phyloP scores from a whole-genome alignment of 2,888 invertebrate genomes.

The Aquatica leii region DNA sequence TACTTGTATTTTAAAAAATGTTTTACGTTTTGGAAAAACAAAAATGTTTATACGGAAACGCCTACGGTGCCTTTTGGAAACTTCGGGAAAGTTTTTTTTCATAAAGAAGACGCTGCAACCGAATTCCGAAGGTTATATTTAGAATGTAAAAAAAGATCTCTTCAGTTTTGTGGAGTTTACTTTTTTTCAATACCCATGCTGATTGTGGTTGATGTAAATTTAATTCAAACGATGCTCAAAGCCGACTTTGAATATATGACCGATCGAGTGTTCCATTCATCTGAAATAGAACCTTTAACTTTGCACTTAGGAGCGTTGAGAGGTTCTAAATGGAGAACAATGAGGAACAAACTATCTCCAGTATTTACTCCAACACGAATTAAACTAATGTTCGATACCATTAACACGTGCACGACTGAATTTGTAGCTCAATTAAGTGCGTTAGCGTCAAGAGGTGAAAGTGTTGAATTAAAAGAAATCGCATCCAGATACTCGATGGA shows the following conservation, averaged over 20 bases:
- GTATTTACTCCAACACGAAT: slow-evolving; percentile 71
- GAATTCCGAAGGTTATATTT: too few species aligned
- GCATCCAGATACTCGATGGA: slow-evolving; percentile 55
- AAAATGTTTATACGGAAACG: too few species aligned
- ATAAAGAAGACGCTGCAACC: too few species aligned
- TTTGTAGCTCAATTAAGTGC: slow-evolving; percentile 54
- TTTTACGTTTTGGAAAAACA: too few species aligned
- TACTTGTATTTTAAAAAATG: too few species aligned
- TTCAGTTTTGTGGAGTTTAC: too few species aligned
- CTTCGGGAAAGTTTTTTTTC: too few species aligned
- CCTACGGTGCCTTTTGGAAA: too few species aligned
- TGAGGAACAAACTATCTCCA: slow-evolving; percentile 68
- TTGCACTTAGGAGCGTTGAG: slow-evolving; percentile 64
- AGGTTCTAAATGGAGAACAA: slow-evolving; percentile 66
- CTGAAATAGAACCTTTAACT: slow-evolving; percentile 66
- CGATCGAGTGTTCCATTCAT: slow-evolving; percentile 67
- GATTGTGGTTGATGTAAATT: slow-evolving; percentile 29
- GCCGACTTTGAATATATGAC: slow-evolving; percentile 68
- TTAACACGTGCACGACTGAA: slow-evolving; percentile 64
- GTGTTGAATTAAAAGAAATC: slow-evolving; percentile 44
- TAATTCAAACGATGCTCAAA: slow-evolving; percentile 60
- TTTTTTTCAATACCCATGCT: slow-evolving; percentile 27
- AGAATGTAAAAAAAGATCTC: too few species aligned
- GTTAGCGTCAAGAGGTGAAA: not conserved
- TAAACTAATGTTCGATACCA: slow-evolving; percentile 67